Conservation (phyloP, 2,888 invertebrate genomes). For the Smittia aterrima region DNA sequence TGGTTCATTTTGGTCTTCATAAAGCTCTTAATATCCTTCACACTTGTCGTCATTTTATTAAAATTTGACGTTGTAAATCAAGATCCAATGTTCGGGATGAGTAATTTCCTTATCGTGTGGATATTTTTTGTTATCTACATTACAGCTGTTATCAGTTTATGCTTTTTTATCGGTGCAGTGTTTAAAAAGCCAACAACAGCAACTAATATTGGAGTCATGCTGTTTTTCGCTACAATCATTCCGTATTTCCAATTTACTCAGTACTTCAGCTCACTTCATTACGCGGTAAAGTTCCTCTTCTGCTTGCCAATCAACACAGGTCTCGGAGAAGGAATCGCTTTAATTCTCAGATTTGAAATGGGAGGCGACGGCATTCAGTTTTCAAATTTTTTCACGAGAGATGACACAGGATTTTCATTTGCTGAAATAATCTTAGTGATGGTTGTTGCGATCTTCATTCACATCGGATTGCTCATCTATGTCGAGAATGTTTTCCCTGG, state of each 20-base stretch:
- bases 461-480: conserved; percentile 76
- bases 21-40: conserved; percentile 60
- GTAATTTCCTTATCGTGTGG: conserved; percentile 12
- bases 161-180: conserved; percentile 70
- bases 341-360: conserved; percentile 65
- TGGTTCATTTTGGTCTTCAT: conserved; percentile 74
- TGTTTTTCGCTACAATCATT: conserved; percentile 61
- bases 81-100: not conserved
- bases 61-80: conserved; percentile 45
- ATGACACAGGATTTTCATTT: conserved; percentile 67
- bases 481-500: conserved; percentile 85
- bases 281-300: conserved; percentile 44
- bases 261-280: not conserved
- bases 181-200: conserved; percentile 67
- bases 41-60: conserved; percentile 57
- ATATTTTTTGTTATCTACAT: conserved; percentile 67
- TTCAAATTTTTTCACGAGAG: conserved; percentile 61
- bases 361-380: conserved; percentile 61
- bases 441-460: conserved; percentile 59
- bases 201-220: conserved; percentile 70
- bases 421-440: conserved; percentile 72
- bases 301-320: conserved; percentile 62
- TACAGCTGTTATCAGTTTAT: conserved; percentile 65
- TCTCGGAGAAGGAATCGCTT: conserved; percentile 74
- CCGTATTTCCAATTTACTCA: not conserved